Evolutionary conservation across 2,888 invertebrate genomes (phyloP).

Genomic region (Gortyna flavago): DNA sequence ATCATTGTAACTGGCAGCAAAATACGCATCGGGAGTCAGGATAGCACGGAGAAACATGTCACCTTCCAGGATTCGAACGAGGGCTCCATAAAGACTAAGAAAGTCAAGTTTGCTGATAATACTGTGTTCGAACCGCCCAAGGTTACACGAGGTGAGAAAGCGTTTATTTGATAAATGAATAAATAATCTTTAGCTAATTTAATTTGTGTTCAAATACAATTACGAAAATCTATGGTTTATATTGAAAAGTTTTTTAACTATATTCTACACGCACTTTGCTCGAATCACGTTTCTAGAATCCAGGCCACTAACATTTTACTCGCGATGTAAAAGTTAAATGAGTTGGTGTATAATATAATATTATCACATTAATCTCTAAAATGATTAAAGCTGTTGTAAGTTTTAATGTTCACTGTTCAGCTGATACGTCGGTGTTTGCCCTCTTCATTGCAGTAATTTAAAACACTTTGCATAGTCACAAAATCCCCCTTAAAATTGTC

Average conservation of each 20-base stretch:
- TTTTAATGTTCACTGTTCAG: conserved; percentile 44
- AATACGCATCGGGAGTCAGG: conserved; percentile 80
- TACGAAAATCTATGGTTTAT: not conserved
- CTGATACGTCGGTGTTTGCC: conserved; percentile 14
- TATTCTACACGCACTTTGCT: not conserved
- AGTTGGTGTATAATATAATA: conserved; percentile 31
- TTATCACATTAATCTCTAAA: conserved; percentile 37
- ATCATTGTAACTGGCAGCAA: conserved; percentile 81
- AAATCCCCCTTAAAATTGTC: conserved; percentile 14
- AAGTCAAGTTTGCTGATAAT: conserved; percentile 85
- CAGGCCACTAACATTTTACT: conserved; percentile 22
- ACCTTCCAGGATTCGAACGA: conserved; percentile 83
- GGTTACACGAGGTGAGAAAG: conserved; percentile 78
- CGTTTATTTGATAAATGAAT: not conserved
- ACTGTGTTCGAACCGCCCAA: conserved; percentile 82
- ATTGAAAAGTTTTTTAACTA: not conserved
- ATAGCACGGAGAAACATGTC: conserved; percentile 84
- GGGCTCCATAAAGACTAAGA: conserved; percentile 78
- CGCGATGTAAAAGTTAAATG: conserved; percentile 33
- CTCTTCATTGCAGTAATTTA: conserved; percentile 32
- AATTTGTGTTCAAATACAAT: not conserved
- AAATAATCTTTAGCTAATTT: not conserved
- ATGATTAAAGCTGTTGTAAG: conserved; percentile 51
- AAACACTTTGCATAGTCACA: conserved; percentile 31
- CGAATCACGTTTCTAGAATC: conserved; percentile 1